Percentiles rank a stretch among this genome's conserved stretches.
Evolutionary conservation across 2,113 vertebrate genomes (phyloP).

Genomic region (Caracal caracal): DNA sequence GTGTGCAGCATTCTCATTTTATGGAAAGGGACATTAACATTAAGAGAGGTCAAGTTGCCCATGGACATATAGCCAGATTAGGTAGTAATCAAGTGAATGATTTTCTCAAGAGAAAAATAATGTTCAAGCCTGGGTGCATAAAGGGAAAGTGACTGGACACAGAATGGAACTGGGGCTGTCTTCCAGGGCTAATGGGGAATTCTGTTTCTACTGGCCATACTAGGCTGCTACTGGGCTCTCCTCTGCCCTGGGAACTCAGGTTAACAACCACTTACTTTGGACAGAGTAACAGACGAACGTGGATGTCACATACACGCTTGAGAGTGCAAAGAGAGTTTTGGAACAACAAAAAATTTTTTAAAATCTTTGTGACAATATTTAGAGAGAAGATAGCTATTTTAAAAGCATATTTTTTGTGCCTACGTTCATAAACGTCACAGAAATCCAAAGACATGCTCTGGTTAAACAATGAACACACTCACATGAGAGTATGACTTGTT

Average conservation of each 20-base stretch:
- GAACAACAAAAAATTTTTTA: not conserved
- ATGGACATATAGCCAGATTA: not conserved
- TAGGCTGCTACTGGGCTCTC: not conserved
- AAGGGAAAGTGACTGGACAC: not conserved
- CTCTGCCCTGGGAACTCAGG: not conserved
- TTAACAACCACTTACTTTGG: not conserved
- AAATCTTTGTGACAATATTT: not conserved
- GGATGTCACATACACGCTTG: not conserved
- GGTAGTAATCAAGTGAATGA: not conserved
- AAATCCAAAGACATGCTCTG: conserved; percentile 48
- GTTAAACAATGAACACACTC: conserved; percentile 15
- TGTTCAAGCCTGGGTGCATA: not conserved
- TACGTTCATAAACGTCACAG: not conserved
- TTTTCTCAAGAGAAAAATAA: conserved; percentile 38
- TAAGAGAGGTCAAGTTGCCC: not conserved
- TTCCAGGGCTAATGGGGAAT: not conserved
- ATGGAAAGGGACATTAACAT: not conserved
- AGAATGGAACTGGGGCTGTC: not conserved
- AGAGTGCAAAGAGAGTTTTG: not conserved
- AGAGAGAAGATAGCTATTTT: conserved; percentile 17
- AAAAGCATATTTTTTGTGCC: not conserved
- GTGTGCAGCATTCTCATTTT: not conserved
- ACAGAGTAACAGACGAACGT: not conserved
- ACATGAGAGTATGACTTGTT: conserved; percentile 34
- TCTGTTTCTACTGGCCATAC: not conserved